Evolutionary conservation across 2,888 invertebrate genomes (phyloP), one percentile per base, ranked within the genome.

Genomic region (Scelioninae gen. 1): DNA sequence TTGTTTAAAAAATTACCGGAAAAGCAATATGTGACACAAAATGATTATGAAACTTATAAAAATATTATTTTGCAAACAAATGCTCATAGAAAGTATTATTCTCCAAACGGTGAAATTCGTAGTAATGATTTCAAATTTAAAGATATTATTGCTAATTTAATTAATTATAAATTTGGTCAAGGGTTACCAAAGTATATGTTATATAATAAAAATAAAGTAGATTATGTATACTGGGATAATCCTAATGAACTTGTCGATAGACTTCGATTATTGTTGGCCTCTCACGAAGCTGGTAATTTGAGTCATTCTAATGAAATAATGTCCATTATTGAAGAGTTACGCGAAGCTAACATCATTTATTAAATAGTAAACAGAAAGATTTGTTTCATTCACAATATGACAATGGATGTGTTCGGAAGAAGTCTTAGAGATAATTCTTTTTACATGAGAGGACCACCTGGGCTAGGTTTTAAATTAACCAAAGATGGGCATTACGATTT

Each of bases 281-380:
- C 53, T 0, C 31, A 53, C 34, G 4, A 3, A 8, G 32, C 53
- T 53, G 53, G 51, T 5, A 51, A 51, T 29, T 3, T 4, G 90
- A 90, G 88, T 88, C 31, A 60, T 85, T 45, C 89, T 91, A 5
- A 51, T 92, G 11, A 91, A 91, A 38, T 38, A 5, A 16, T 38
- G 5, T 34, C 38, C 15, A 38, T 38, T 13, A n/a, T n/a, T n/a
- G n/a, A 5, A n/a, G n/a, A n/a, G n/a, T n/a, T n/a, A n/a, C n/a
- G n/a, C n/a, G n/a, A n/a, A n/a, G n/a, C n/a, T n/a, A n/a, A n/a
- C n/a, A n/a, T n/a, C n/a, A n/a, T n/a, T n/a, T n/a, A n/a, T n/a
- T n/a, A n/a, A n/a, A n/a, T n/a, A n/a, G n/a, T n/a, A n/a, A n/a
- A n/a, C n/a, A n/a, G n/a, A n/a, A n/a, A n/a, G n/a, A n/a, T n/a